Evolutionary conservation across 1,140 invertebrate species (phyloP).

Genomic region (Drosophila melanogaster): Release_6_plus_ISO1_MT NT_033779.5:3943501-3944000

Average conservation of each 20-base stretch:
- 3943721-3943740: conserved; percentile 8
- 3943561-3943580: conserved; percentile 57
- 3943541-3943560: conserved; percentile 24
- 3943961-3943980: not conserved
- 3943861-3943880: no score
- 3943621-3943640: conserved; percentile 62
- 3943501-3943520: not conserved
- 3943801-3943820: no score
- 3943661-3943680: conserved; percentile 33
- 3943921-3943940: no score
- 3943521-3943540: conserved; percentile 6
- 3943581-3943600: conserved; percentile 65
- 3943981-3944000: conserved; percentile 22
- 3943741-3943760: conserved; percentile 21
- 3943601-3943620: conserved; percentile 62
- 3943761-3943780: not conserved
- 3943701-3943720: conserved; percentile 15
- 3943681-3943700: conserved; percentile 2
- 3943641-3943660: conserved; percentile 38
- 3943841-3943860: no score
- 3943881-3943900: no score
- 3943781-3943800: not conserved
- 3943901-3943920: no score
- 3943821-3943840: no score
- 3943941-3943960: not conserved